Base-by-base conservation (phyloP, 2,888 invertebrate genomes). In the Eristalis intricaria region DNA sequence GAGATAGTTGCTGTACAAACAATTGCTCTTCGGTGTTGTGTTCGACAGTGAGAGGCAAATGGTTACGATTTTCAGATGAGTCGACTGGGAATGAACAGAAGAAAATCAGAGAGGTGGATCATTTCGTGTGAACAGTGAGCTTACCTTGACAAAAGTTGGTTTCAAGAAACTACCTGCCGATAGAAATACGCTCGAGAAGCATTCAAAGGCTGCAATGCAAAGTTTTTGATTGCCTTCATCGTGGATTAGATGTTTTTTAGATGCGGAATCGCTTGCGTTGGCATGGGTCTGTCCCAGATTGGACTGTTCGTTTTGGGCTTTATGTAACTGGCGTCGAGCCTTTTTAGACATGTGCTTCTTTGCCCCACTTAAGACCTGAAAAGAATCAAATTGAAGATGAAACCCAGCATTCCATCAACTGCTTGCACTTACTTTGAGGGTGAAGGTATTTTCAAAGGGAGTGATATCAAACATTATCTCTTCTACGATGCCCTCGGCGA, bases 311-410 rank as follows among this genome's bases (percentile, higher is more conserved):
- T 92, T 90, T 89, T 91, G 91, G 0, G 90, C 89, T 74, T 90
- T 91, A n/a, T 91, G 90, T 15, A 91, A 74, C 73, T 90, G 90
- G 13, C 90, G 90, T n/a, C 91, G 89, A 4, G 91, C 91, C 82
- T 91, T 92, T 76, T 92, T 92, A 0, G 91, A 91, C 89, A 92
- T 90, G 73, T 91, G 90, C 63, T 91, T 91, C 22, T 90, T 90
- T 4, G 90, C 88, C 13, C 91, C 91, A 22, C 89, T 89, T 11
- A 90, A 84, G 65, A 91, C 91, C 89, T 90, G 29, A 23, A 89
- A 56, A 66, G 71, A 66, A n/a, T 50, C 23, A 15, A n/a, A 1
- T 15, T n/a, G 10, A 32, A 26, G 60, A 2, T 23, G 7, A 22
- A 19, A 38, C 7, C 22, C 43, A 15, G 5, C 10, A 11, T 19